These are phyloP conservation scores for Agapostemon virescens DNA, from an alignment of 2,888 invertebrate genomes.

Conservation along the genomic window DNA sequence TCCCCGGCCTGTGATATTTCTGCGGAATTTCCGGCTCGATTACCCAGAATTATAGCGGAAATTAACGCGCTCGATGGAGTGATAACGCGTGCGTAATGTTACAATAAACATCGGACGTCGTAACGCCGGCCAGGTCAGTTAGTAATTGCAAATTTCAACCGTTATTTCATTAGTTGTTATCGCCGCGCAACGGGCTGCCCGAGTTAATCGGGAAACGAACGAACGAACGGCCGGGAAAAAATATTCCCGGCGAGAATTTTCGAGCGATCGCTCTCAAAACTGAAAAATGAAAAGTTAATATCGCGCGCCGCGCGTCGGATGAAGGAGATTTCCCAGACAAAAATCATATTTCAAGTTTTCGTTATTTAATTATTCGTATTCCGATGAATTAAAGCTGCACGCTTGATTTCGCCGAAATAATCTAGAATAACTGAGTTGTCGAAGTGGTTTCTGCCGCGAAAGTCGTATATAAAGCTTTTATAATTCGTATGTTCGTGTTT, in stretches of 20 bases:
- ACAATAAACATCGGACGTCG: constrained; percentile 32
- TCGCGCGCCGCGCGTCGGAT: too few species aligned
- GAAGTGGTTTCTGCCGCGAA: too few species aligned
- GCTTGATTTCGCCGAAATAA: too few species aligned
- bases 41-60: constrained; percentile 49
- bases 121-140: not conserved
- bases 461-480: too few species aligned
- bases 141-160: constrained; percentile 35
- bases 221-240: not conserved
- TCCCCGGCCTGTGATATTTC: constrained; percentile 26
- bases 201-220: not conserved
- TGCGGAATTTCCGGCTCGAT: constrained; percentile 50
- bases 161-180: constrained; percentile 46
- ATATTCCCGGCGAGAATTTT: not conserved
- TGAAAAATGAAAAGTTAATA: too few species aligned
- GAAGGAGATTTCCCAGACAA: not conserved
- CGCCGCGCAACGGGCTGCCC: not conserved
- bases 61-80: constrained; percentile 39
- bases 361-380: not conserved
- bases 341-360: not conserved
- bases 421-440: not conserved
- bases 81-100: constrained; percentile 37
- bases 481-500: too few species aligned
- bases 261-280: too few species aligned
- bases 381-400: not conserved